Evolutionary conservation across 2,888 invertebrate species (phyloP).

Genomic region (Heliconius sara): DNA sequence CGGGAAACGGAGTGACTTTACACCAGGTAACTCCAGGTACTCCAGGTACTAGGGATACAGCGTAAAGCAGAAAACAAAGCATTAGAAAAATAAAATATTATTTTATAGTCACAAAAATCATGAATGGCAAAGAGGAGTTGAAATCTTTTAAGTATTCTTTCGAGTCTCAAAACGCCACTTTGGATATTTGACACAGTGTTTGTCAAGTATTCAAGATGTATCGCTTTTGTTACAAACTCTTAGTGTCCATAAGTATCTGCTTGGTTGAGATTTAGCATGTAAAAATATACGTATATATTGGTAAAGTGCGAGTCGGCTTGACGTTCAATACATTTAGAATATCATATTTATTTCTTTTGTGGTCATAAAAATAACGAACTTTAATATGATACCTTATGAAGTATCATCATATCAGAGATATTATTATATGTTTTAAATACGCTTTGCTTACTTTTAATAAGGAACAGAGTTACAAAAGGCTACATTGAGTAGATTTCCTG

Average conservation of each 20-base stretch:
- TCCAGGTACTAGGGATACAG: no score
- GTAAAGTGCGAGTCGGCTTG: background rate
- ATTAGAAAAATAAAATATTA: background rate
- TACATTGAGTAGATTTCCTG: no score
- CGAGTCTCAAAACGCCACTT: constrained; percentile 4
- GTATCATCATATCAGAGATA: no score
- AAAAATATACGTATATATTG: background rate
- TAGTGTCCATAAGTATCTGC: background rate
- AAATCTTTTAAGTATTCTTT: constrained; percentile 16
- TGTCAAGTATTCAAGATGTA: constrained; percentile 16
- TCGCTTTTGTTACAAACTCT: constrained; percentile 13
- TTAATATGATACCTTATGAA: no score
- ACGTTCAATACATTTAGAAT: background rate
- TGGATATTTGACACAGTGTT: constrained; percentile 5
- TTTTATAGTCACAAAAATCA: background rate
- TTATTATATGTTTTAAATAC: no score
- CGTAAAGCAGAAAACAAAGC: background rate
- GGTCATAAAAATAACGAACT: background rate
- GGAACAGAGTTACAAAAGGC: no score
- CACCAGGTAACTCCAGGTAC: no score
- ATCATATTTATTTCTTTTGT: background rate
- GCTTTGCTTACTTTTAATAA: no score
- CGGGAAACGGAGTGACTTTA: background rate
- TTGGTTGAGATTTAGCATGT: background rate
- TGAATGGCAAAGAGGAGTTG: background rate